Evolutionary conservation across 2,797 vertebrate genomes (phyloP).

Genomic region (Anabacerthia variegaticeps): DNA sequence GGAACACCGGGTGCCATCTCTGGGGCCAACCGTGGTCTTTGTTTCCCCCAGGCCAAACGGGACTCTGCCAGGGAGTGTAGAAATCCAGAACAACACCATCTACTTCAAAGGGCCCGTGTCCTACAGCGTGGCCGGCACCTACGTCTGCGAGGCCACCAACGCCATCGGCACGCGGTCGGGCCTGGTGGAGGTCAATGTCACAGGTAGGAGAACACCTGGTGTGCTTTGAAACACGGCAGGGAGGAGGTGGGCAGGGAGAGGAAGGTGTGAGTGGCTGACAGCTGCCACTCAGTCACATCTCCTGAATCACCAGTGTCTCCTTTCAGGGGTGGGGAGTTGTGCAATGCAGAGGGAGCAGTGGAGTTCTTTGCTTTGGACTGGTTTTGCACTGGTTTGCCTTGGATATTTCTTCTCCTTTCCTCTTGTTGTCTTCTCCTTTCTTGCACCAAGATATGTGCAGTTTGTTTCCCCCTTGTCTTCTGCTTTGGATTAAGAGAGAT

Average conservation of each 20-base stretch:
- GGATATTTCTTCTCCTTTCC: background rate
- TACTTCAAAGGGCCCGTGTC: slow-evolving; percentile 92
- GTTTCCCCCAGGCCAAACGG: slow-evolving; percentile 85
- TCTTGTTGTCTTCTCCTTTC: background rate
- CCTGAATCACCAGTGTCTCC: background rate
- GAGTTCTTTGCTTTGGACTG: background rate
- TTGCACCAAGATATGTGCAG: background rate
- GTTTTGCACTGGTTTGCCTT: background rate
- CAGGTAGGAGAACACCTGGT: slow-evolving; percentile 82
- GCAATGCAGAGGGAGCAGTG: background rate
- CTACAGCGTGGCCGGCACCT: slow-evolving; percentile 89
- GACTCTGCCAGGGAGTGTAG: slow-evolving; percentile 89
- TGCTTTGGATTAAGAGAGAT: background rate
- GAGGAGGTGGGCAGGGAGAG: background rate
- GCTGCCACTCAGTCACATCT: background rate
- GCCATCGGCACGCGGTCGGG: slow-evolving; percentile 91
- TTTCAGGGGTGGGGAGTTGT: background rate
- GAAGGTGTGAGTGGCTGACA: background rate
- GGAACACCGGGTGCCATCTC: background rate
- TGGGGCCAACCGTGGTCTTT: background rate
- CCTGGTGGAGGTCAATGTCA: slow-evolving; percentile 95
- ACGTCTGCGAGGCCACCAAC: slow-evolving; percentile 93
- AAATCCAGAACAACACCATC: slow-evolving; percentile 94
- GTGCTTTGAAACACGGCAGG: background rate
- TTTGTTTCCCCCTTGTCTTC: background rate